Evolutionary conservation across 1,140 invertebrate genomes (phyloP), one percentile per base, ranked within the genome.

Genomic region (Chelonus insularis): DNA sequence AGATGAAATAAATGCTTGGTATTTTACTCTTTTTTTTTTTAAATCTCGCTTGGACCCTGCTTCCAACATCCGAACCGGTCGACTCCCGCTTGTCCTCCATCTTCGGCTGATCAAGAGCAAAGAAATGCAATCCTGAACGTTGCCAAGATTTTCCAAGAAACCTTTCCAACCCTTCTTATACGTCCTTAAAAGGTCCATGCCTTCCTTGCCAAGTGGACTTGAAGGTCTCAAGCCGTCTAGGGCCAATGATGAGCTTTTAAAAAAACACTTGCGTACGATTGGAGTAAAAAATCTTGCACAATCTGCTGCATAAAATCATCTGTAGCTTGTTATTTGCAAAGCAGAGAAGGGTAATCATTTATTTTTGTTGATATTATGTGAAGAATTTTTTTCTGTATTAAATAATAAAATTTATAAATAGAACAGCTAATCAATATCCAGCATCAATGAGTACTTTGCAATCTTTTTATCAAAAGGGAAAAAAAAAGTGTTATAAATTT

Each of bases 81-180:
- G 52, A 55, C 29, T 25, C 23, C 25, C 21, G 39, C 52, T 41
- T 45, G 50, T 43, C n/a, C 41, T 43, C 41, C 41, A 43, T 43
- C 41, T 43, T 43, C 41, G 41, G 16, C 41, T 8, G 41, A 43
- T 43, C 41, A 18, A 18, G 25, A 41, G 4, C 18, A 39, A 16
- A 48, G 29, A 57, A 32, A 48, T 34, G 43, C 41, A 57, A 57
- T 47, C 18, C 23, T 29, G 23, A 57, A 32, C 25, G 29, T 25
- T 32, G 25, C 34, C 23, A 25, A 14, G 41, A 57, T 57, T 57
- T 57, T 57, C 56, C 56, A 48, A 57, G 56, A 57, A 57, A 36
- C 14, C 43, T 23, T 43, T 7, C 14, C 56, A 57, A 57, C 56
- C 56, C 43, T 12, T 48, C 25, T 45, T 57, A 48, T 36, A 16